These are phyloP conservation scores for Heliopora coerulea DNA, from an alignment of 92 coral and sea anemone species.

Conservation along the genomic window DNA sequence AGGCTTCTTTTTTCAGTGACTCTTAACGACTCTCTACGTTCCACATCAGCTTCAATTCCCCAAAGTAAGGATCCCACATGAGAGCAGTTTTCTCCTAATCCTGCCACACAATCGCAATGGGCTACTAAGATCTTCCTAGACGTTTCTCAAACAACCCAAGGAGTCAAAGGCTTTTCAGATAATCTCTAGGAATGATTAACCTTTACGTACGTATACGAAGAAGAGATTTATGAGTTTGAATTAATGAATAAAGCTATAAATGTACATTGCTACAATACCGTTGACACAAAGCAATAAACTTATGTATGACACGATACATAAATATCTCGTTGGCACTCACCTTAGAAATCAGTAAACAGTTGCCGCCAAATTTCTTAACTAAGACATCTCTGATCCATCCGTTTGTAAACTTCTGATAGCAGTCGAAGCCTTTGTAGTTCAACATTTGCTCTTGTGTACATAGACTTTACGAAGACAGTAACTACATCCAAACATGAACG, in stretches of 20 bases:
- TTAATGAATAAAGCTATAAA: neutral
- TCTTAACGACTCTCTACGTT: no score
- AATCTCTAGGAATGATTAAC: slow-evolving; percentile 48
- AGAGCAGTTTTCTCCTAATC: no score
- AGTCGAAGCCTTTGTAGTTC: slow-evolving; percentile 49
- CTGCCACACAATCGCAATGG: no score
- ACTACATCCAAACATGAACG: slow-evolving; percentile 45
- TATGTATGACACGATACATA: slow-evolving; percentile 28
- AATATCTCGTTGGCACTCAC: slow-evolving; percentile 33
- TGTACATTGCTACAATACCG: no score
- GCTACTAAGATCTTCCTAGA: slow-evolving; percentile 35
- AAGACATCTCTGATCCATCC: slow-evolving; percentile 58
- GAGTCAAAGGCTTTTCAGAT: slow-evolving; percentile 55
- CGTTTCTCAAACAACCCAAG: slow-evolving; percentile 32
- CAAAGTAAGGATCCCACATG: no score
- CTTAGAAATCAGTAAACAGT: slow-evolving; percentile 52
- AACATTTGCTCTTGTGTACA: slow-evolving; percentile 51
- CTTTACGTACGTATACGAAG: slow-evolving; percentile 4
- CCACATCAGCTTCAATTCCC: no score
- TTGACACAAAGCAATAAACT: neutral
- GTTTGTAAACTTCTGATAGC: slow-evolving; percentile 46
- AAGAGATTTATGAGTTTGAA: neutral
- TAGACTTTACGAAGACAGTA: slow-evolving; percentile 46
- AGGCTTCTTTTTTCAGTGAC: no score
- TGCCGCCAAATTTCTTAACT: slow-evolving; percentile 47